phyloP scores from a whole-genome alignment of 1,140 invertebrate genomes.

The Apis dorsata region DNA sequence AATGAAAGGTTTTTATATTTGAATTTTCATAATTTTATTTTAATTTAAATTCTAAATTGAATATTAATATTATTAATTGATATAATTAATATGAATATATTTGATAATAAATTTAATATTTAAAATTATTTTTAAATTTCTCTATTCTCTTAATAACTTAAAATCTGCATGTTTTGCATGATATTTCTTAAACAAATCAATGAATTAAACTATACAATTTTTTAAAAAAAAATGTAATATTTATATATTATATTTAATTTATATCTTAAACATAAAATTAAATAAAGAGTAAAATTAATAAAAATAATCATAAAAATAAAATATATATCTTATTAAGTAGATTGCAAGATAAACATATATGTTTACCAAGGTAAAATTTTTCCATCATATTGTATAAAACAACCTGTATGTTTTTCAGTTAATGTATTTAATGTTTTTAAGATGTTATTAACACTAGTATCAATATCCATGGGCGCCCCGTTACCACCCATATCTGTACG shows the following conservation, averaged over 20 bases:
- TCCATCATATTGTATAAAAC: slow-evolving; percentile 89
- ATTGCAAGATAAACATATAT: not conserved
- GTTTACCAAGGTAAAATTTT: slow-evolving; percentile 86
- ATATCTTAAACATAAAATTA: not conserved
- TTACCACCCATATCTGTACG: slow-evolving; percentile 93
- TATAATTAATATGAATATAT: not conserved
- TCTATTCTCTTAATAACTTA: not conserved
- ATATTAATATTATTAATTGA: not conserved
- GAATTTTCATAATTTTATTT: not conserved
- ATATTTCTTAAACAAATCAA: not conserved
- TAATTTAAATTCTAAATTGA: not conserved
- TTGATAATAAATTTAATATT: not conserved
- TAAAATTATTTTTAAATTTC: not conserved
- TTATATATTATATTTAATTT: not conserved
- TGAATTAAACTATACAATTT: not conserved
- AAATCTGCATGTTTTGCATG: not conserved
- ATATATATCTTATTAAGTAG: not conserved
- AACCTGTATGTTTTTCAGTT: slow-evolving; percentile 85
- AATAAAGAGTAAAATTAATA: slow-evolving; percentile 15
- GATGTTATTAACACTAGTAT: slow-evolving; percentile 84
- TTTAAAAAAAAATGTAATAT: not conserved
- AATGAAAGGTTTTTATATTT: not conserved
- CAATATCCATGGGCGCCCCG: slow-evolving; percentile 87
- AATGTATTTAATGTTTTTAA: slow-evolving; percentile 84
- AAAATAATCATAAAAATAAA: not conserved